A percentile compares a stretch with the other conserved stretches of the same genome.
Conservation (phyloP, 2,113 vertebrate genomes). For the Myotis davidii region DNA sequence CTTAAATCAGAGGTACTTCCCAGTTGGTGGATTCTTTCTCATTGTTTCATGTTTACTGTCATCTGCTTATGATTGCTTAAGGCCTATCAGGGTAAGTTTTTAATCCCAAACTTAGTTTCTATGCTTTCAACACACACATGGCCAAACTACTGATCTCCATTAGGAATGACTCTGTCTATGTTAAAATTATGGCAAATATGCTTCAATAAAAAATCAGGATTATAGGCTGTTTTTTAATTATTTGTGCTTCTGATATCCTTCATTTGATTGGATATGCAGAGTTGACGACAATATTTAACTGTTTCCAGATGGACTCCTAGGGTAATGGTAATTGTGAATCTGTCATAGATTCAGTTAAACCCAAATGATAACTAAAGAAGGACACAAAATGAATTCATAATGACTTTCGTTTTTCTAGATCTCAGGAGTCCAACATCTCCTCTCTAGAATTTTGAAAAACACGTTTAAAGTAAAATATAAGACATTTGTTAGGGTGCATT, state of each 20-base stretch:
- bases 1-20: conserved; percentile 94
- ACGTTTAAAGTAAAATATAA: background rate
- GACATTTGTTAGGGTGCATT: background rate
- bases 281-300: background rate
- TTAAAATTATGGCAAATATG: background rate
- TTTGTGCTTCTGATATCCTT: background rate
- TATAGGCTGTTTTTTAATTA: background rate
- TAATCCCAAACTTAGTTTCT: background rate
- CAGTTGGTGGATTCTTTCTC: background rate
- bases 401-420: background rate
- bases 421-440: background rate
- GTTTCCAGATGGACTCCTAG: background rate
- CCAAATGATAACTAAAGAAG: background rate
- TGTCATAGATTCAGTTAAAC: background rate
- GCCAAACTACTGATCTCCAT: background rate
- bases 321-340: background rate
- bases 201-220: background rate
- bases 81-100: background rate
- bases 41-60: background rate
- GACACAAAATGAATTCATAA: background rate
- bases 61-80: background rate
- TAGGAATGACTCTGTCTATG: background rate
- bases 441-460: background rate
- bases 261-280: background rate
- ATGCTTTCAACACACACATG: background rate